phyloP scores from a whole-genome alignment of 2,797 vertebrate species.

The Pangasius djambal region DNA sequence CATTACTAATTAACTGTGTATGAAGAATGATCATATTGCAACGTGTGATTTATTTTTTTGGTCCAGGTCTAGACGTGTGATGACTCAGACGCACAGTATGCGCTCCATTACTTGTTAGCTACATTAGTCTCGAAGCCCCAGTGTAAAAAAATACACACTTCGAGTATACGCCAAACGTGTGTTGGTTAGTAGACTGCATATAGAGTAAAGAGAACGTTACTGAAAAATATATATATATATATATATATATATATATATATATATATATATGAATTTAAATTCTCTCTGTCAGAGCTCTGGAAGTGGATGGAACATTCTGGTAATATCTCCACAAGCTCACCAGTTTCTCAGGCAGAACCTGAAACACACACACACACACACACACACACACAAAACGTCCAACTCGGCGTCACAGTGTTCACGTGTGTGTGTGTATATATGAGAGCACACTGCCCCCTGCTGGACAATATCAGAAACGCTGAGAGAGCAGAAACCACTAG shows the following conservation, averaged over 20 bases:
- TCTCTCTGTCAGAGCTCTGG: neutral
- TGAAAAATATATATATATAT: no score
- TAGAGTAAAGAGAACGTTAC: neutral
- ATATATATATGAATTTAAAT: neutral
- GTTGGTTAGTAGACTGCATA: neutral
- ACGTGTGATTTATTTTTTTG: neutral
- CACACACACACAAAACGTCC: neutral
- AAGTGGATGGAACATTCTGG: neutral
- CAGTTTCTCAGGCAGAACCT: neutral
- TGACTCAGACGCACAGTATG: no score
- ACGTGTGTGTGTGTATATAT: no score
- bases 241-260: no score
- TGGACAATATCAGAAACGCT: conserved; percentile 15
- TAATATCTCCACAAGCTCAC: neutral
- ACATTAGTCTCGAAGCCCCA: no score
- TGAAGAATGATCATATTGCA: neutral
- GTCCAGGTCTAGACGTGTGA: no score
- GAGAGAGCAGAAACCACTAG: neutral
- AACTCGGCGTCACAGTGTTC: neutral
- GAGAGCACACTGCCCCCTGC: conserved; percentile 32
- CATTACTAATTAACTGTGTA: neutral
- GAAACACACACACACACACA: neutral
- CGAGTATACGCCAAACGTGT: no score
- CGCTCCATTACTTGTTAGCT: no score
- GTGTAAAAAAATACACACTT: no score